A percentile compares a stretch with the other conserved stretches of the same genome.
Conservation (phyloP, 2,888 invertebrate genomes). For the Schizaphis graminum region DNA sequence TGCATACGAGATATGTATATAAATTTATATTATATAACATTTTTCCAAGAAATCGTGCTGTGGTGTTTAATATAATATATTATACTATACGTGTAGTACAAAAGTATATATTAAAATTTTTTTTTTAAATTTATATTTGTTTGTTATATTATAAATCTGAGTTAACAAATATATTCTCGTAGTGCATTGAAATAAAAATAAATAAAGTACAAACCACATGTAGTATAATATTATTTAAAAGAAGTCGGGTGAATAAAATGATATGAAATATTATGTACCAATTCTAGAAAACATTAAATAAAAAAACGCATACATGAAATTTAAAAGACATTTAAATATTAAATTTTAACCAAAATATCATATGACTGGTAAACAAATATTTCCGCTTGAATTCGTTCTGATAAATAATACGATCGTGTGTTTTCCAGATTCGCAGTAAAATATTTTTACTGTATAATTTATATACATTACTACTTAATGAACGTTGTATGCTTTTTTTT, state of each 20-base stretch:
- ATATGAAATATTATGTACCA: conserved; percentile 52
- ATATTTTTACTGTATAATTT: neutral
- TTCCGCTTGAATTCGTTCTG: conserved; percentile 34
- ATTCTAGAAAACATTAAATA: conserved; percentile 23
- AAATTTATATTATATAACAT: neutral
- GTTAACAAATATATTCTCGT: neutral
- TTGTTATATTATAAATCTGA: conserved; percentile 28
- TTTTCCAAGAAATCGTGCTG: neutral
- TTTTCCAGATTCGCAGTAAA: neutral
- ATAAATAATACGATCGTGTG: neutral
- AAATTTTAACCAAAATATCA: conserved; percentile 35
- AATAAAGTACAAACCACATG: conserved; percentile 13
- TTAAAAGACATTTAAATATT: conserved; percentile 52
- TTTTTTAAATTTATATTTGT: neutral
- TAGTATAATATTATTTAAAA: conserved; percentile 22
- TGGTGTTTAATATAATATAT: neutral
- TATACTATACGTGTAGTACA: neutral
- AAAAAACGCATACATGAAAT: conserved; percentile 3
- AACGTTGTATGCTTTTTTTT: neutral
- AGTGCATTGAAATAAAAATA: conserved; percentile 29
- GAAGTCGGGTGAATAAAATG: conserved; percentile 38
- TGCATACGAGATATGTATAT: neutral
- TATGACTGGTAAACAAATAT: neutral
- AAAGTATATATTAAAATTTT: neutral
- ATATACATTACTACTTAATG: neutral